phyloP scores from a whole-genome alignment of 2,797 vertebrate genomes.

The Echeneis naucrates region DNA sequence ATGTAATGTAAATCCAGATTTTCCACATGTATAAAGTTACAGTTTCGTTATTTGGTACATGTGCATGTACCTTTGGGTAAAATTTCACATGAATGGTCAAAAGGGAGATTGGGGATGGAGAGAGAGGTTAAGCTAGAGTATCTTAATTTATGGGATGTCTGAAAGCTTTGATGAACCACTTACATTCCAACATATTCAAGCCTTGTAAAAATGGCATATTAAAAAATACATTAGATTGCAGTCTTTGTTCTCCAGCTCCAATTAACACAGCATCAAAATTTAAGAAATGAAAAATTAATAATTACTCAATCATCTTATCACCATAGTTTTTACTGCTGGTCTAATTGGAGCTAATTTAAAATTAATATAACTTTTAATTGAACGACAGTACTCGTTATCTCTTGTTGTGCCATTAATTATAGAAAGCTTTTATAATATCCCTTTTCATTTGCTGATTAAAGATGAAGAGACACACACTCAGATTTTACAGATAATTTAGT shows the following conservation, averaged over 20 bases:
- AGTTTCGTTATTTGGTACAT: slow-evolving; percentile 3
- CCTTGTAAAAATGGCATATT: not conserved
- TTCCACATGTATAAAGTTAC: not conserved
- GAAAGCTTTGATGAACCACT: not conserved
- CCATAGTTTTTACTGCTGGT: slow-evolving; percentile 74
- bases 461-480: slow-evolving; percentile 46
- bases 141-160: too few species aligned
- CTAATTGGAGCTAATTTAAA: slow-evolving; percentile 83
- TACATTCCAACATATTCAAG: not conserved
- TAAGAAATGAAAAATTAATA: slow-evolving; percentile 72
- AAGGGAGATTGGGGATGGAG: not conserved
- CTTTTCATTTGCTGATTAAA: slow-evolving; percentile 59
- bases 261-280: slow-evolving; percentile 79
- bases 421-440: slow-evolving; percentile 66
- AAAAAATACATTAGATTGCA: slow-evolving; percentile 2
- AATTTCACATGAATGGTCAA: not conserved
- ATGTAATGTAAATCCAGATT: not conserved
- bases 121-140: not conserved
- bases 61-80: not conserved
- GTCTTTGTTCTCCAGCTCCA: slow-evolving; percentile 70
- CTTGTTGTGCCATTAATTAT: slow-evolving; percentile 79
- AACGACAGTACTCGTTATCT: slow-evolving; percentile 71
- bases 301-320: slow-evolving; percentile 81
- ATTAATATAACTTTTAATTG: slow-evolving; percentile 84
- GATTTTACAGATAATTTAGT: slow-evolving; percentile 45